phyloP scores from a whole-genome alignment of 2,888 invertebrate species.

The Drosophila emarginata region DNA sequence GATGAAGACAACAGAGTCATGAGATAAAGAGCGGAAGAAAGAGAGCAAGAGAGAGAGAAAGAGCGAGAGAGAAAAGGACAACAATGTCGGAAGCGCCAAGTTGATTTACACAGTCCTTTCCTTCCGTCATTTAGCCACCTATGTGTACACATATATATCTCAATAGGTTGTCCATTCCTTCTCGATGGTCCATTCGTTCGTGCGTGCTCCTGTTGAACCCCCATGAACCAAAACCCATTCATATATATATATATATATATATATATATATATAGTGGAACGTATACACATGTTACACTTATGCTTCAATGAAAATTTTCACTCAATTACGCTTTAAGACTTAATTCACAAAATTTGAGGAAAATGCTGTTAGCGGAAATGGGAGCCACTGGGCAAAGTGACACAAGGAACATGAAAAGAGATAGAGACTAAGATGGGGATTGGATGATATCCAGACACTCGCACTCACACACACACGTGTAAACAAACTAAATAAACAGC shows the following conservation, averaged over 20 bases:
- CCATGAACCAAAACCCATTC: constrained; percentile 4
- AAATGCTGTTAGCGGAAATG: constrained; percentile 63
- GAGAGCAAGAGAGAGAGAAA: not conserved
- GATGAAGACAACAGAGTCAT: constrained; percentile 3
- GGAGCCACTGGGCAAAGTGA: constrained; percentile 32
- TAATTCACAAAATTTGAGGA: constrained; percentile 69
- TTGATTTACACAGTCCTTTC: constrained; percentile 53
- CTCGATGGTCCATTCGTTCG: not conserved
- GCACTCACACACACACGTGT: constrained; percentile 8
- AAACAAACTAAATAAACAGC: not conserved
- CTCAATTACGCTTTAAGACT: constrained; percentile 80
- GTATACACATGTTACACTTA: constrained; percentile 46
- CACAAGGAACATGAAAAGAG: not conserved
- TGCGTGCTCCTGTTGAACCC: constrained; percentile 1
- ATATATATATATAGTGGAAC: constrained; percentile 10
- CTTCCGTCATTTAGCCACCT: constrained; percentile 21
- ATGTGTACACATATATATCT: not conserved
- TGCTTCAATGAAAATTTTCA: constrained; percentile 77
- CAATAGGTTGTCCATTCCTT: not conserved
- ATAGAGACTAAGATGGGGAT: not conserved
- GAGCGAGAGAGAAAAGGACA: not conserved
- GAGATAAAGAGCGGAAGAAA: not conserved
- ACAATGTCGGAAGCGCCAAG: constrained; percentile 22
- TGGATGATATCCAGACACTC: not conserved
- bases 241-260: constrained; percentile 22